A percentile compares a stretch with the other conserved stretches of the same genome.
Evolutionary conservation across 2,797 vertebrate genomes (phyloP).

Genomic region (Rhinatrema bivittatum): DNA sequence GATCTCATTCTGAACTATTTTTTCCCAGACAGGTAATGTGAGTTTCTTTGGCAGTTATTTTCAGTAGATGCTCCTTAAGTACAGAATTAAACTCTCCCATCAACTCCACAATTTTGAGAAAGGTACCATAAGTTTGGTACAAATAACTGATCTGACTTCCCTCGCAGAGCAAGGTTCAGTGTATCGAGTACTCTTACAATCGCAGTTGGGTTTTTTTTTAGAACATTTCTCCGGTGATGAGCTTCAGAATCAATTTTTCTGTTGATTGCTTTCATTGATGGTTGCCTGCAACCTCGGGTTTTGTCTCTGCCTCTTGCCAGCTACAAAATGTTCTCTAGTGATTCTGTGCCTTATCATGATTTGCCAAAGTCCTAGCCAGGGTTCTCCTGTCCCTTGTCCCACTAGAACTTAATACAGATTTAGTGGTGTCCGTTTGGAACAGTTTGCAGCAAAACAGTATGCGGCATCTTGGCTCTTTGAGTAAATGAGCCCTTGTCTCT

Average conservation of each 20-base stretch:
- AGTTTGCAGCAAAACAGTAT: too few relatives aligned
- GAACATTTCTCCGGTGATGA: neutral
- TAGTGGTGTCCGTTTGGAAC: neutral
- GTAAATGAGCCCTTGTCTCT: neutral
- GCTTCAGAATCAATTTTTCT: neutral
- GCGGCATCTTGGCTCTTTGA: neutral
- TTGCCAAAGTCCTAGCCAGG: neutral
- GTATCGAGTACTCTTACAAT: neutral
- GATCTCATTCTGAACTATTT: too few relatives aligned
- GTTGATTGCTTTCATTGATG: neutral
- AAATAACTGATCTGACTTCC: too few relatives aligned
- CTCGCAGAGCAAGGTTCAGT: neutral
- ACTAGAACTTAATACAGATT: neutral
- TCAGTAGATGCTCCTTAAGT: too few relatives aligned
- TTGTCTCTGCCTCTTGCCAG: neutral
- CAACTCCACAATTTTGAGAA: too few relatives aligned
- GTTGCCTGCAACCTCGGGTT: neutral
- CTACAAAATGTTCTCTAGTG: neutral
- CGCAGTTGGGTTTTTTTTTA: slow-evolving; percentile 3
- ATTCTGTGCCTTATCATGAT: neutral
- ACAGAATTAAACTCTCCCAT: neutral
- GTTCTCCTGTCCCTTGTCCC: neutral
- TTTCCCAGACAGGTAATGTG: too few relatives aligned
- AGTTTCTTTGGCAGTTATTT: too few relatives aligned
- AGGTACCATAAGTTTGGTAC: neutral